Evolutionary conservation across 2,113 vertebrate genomes (phyloP).

Genomic region (rabbit (Oryctolagus cuniculus)): DNA sequence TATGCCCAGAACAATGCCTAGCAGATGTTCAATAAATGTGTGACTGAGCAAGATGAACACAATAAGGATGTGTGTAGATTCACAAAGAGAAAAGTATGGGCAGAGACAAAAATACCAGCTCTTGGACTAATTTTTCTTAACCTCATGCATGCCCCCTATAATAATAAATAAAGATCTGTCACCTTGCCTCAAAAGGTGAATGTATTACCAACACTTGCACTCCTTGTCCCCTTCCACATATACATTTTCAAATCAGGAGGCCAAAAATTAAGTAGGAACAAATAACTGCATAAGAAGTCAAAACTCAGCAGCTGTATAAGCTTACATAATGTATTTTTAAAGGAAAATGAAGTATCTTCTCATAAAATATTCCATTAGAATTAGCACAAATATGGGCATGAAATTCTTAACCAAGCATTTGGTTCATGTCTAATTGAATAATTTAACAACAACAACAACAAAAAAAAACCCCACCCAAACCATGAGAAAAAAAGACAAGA

Average conservation of each 20-base stretch:
- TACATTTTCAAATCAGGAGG: constrained; percentile 14
- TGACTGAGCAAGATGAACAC: not conserved
- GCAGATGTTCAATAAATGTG: not conserved
- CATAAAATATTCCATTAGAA: constrained; percentile 53
- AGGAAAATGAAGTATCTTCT: not conserved
- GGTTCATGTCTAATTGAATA: constrained; percentile 46
- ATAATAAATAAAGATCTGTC: not conserved
- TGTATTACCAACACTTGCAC: not conserved
- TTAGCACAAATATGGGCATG: constrained; percentile 57
- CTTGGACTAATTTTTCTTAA: not conserved
- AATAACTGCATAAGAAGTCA: not conserved
- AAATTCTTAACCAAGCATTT: constrained; percentile 56
- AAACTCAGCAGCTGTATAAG: constrained; percentile 40
- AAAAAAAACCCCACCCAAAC: not conserved
- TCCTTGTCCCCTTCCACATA: not conserved
- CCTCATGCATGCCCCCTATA: not conserved
- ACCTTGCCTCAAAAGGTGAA: not conserved
- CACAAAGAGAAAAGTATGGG: not conserved
- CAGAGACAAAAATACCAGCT: not conserved
- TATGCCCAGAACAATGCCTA: not conserved
- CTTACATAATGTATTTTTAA: constrained; percentile 13
- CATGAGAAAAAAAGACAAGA: not conserved
- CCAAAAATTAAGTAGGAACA: not conserved
- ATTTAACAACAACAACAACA: constrained; percentile 17
- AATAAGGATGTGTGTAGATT: not conserved